phyloP scores from a whole-genome alignment of 1,140 invertebrate genomes.

The Asbolus verrucosus region DNA sequence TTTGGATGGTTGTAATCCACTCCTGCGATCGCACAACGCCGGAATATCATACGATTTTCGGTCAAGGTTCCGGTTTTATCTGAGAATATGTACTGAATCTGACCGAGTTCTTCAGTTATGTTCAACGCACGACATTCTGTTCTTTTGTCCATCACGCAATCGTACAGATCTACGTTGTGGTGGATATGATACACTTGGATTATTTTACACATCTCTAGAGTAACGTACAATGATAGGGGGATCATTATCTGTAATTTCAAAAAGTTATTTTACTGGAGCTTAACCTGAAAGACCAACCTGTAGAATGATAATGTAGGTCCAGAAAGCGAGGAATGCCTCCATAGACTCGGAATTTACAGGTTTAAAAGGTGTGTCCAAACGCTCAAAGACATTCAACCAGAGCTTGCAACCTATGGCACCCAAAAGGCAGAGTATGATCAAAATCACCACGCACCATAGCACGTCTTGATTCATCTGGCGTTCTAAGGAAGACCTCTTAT shows the following conservation, averaged over 20 bases:
- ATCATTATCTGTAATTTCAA: slow-evolving; percentile 86
- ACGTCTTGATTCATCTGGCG: slow-evolving; percentile 95
- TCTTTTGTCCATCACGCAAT: slow-evolving; percentile 83
- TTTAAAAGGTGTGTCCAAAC: slow-evolving; percentile 73
- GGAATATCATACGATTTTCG: slow-evolving; percentile 97
- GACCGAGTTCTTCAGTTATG: slow-evolving; percentile 96
- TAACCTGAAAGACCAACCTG: slow-evolving; percentile 72
- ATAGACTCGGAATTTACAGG: slow-evolving; percentile 71
- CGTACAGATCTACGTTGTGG: slow-evolving; percentile 88
- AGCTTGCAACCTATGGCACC: slow-evolving; percentile 91
- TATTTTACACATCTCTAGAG: slow-evolving; percentile 96
- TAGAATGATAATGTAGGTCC: slow-evolving; percentile 95
- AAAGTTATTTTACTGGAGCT: not conserved
- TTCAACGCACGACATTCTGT: slow-evolving; percentile 96
- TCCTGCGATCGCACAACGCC: slow-evolving; percentile 88
- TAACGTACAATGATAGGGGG: slow-evolving; percentile 96
- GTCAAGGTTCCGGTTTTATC: slow-evolving; percentile 98
- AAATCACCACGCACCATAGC: slow-evolving; percentile 95
- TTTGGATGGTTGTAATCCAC: slow-evolving; percentile 88
- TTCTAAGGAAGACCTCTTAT: slow-evolving; percentile 94
- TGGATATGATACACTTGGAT: slow-evolving; percentile 97
- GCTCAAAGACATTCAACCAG: slow-evolving; percentile 77
- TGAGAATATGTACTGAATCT: slow-evolving; percentile 96
- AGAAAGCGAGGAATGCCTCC: slow-evolving; percentile 91
- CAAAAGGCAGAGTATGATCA: slow-evolving; percentile 90